These are phyloP conservation scores for Acanthopleura granulata DNA, from an alignment of 2,888 invertebrate genomes.

Conservation along the genomic window DNA sequence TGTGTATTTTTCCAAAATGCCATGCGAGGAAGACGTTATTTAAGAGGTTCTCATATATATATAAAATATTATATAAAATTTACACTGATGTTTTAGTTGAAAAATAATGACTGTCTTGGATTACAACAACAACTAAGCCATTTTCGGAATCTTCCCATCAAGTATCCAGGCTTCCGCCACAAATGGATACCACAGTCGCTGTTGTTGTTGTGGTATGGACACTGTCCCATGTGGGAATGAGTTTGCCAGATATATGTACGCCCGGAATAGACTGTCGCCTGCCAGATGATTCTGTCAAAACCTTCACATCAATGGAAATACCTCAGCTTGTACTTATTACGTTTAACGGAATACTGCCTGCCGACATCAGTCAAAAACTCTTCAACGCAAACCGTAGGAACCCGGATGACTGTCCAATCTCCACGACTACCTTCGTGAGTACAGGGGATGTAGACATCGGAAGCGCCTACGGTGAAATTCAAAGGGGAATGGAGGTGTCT, in stretches of 20 bases:
- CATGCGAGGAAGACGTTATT: no score
- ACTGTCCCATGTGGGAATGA: no score
- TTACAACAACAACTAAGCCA: no score
- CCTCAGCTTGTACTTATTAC: slow-evolving; percentile 1
- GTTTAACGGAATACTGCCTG: neutral
- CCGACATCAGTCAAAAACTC: slow-evolving; percentile 1
- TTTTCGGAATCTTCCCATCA: no score
- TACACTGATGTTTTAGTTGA: no score
- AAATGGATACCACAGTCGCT: no score
- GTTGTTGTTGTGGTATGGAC: no score
- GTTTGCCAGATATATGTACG: neutral
- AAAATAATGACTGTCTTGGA: no score
- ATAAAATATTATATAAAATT: no score
- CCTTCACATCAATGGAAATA: neutral
- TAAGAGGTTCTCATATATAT: no score
- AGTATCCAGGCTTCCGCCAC: no score
- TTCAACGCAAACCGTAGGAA: slow-evolving; percentile 8
- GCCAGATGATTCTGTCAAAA: neutral
- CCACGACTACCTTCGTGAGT: neutral
- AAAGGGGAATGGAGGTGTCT: slow-evolving; percentile 7
- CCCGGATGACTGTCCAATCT: slow-evolving; percentile 9
- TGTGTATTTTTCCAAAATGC: no score
- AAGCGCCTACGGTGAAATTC: neutral
- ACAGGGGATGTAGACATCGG: neutral
- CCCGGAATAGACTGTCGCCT: slow-evolving; percentile 6